Conservation (phyloP, 1,140 invertebrate genomes). For the Formica exsecta region DNA sequence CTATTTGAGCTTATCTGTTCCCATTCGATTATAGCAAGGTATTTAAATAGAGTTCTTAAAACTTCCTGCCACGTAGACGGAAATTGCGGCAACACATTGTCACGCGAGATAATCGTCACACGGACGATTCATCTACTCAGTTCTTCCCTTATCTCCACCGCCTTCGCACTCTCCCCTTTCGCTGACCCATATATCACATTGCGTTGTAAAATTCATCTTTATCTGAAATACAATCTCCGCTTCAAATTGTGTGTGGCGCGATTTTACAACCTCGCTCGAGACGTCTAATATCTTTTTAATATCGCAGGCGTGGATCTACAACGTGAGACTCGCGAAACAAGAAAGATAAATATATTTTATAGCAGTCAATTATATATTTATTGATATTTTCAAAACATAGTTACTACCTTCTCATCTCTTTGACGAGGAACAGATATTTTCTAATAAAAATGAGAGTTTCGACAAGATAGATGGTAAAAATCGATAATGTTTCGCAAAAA, state of each 20-base stretch:
- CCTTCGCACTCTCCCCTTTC: conserved; percentile 39
- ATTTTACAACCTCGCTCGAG: conserved; percentile 21
- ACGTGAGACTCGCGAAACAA: conserved; percentile 21
- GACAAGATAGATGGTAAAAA: background rate
- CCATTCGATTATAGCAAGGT: conserved; percentile 12
- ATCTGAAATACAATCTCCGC: conserved; percentile 55
- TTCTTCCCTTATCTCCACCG: conserved; percentile 41
- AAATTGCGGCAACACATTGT: conserved; percentile 56
- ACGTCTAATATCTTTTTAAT: conserved; percentile 60
- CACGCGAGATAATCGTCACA: conserved; percentile 58
- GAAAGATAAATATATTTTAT: conserved; percentile 46
- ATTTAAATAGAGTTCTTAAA: conserved; percentile 47
- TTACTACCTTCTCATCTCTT: background rate
- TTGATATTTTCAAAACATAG: conserved; percentile 28
- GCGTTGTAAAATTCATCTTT: conserved; percentile 59
- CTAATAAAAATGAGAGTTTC: background rate
- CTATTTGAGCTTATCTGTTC: background rate
- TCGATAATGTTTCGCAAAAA: background rate
- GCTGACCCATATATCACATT: conserved; percentile 52
- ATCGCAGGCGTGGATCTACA: conserved; percentile 36
- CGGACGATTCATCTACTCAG: conserved; percentile 45
- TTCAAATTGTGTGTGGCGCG: conserved; percentile 23
- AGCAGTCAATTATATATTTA: conserved; percentile 24
- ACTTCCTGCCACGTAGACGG: conserved; percentile 23
- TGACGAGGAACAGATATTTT: conserved; percentile 35